Evolutionary conservation across 2,113 vertebrate genomes (phyloP).

Genomic region (Gnathochromis pfefferi): DNA sequence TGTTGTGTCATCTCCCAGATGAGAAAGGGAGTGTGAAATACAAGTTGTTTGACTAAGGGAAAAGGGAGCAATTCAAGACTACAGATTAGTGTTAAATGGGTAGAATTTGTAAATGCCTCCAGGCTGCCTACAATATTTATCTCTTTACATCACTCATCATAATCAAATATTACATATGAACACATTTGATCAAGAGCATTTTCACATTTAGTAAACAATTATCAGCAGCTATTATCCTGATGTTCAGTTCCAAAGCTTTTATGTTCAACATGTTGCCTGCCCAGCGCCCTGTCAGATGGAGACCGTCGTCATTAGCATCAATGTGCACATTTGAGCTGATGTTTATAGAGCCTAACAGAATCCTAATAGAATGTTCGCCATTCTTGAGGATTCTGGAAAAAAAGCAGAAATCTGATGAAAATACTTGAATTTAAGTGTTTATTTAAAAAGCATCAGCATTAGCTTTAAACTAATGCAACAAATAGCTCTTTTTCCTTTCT

Average conservation of each 20-base stretch:
- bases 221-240: neutral
- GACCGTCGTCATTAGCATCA: neutral
- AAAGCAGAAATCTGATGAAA: neutral
- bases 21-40: slow-evolving; percentile 22
- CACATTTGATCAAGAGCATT: neutral
- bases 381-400: neutral
- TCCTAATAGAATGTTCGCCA: neutral
- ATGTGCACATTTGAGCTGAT: neutral
- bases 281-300: neutral
- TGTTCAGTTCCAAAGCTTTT: neutral
- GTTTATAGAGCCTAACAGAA: neutral
- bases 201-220: neutral
- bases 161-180: neutral
- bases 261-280: neutral
- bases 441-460: neutral
- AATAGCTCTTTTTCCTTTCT: neutral
- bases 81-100: slow-evolving; percentile 4
- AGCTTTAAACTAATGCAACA: neutral
- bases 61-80: slow-evolving; percentile 1
- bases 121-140: slow-evolving; percentile 25
- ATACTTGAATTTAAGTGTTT: neutral
- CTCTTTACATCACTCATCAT: neutral
- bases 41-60: slow-evolving; percentile 8
- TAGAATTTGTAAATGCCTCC: slow-evolving; percentile 23
- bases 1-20: slow-evolving; percentile 31